These are phyloP conservation scores for Myotis findleyi DNA, from an alignment of 2,797 vertebrate species.

Conservation along the genomic window DNA sequence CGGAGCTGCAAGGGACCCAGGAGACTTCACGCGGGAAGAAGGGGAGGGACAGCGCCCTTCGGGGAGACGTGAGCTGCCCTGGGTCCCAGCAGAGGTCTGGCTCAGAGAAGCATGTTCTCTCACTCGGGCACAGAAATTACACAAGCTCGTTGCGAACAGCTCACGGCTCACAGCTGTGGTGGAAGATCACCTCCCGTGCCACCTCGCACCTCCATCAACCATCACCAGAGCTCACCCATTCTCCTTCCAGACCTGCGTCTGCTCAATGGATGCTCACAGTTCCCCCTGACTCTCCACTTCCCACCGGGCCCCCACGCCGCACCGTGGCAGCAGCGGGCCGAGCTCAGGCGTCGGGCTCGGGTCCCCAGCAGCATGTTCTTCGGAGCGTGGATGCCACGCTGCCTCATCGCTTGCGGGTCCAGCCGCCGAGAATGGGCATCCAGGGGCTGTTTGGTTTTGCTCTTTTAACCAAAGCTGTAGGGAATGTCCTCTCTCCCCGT, in stretches of 20 bases:
- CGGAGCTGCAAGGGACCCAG: background rate
- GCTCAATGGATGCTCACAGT: background rate
- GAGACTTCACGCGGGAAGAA: no score
- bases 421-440: background rate
- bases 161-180: rapidly evolving
- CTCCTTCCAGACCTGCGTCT: background rate
- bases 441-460: background rate
- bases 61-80: rapidly evolving
- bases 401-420: background rate
- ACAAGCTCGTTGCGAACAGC: rapidly evolving
- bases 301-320: rapidly evolving
- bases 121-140: rapidly evolving
- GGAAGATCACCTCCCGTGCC: background rate
- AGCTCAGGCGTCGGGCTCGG: no score
- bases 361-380: background rate
- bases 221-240: background rate
- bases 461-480: background rate
- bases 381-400: background rate
- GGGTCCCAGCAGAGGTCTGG: background rate
- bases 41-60: background rate
- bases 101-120: background rate
- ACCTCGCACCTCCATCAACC: background rate
- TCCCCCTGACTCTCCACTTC: rapidly evolving
- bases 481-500: background rate
- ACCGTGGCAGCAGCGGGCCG: rapidly evolving